Percentiles rank a stretch among this genome's conserved stretches.
Evolutionary conservation across 2,113 vertebrate genomes (phyloP).

Genomic region (Acanthisitta chloris): DNA sequence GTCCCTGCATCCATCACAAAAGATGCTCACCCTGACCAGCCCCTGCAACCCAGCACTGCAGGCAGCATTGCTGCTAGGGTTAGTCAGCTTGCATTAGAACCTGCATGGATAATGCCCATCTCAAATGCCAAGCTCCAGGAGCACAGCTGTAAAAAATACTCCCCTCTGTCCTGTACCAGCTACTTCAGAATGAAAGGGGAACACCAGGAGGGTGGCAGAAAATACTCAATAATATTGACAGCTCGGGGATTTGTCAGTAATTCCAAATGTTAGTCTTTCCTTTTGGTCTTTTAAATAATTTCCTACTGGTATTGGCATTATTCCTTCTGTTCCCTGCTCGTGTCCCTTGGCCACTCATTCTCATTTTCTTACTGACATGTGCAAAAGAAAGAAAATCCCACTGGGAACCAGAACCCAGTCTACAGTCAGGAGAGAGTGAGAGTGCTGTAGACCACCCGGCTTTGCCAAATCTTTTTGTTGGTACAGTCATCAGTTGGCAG

Average conservation of each 20-base stretch:
- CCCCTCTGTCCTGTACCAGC: not conserved
- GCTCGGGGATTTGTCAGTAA: not conserved
- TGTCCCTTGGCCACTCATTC: not conserved
- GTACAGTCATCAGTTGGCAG: not conserved
- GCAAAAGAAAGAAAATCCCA: not conserved
- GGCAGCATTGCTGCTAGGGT: not conserved
- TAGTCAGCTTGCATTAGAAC: not conserved
- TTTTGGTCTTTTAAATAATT: not conserved
- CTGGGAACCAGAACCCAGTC: not conserved
- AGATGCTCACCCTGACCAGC: not conserved
- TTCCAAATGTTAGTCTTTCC: not conserved
- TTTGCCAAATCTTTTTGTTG: not conserved
- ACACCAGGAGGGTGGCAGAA: not conserved
- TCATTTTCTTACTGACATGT: not conserved
- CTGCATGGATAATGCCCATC: not conserved
- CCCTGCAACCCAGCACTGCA: not conserved
- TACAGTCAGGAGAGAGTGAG: not conserved
- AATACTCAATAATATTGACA: not conserved
- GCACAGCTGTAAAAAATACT: not conserved
- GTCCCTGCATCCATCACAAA: not conserved
- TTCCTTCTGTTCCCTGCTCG: not conserved
- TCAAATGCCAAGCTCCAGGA: not conserved
- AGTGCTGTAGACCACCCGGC: not conserved
- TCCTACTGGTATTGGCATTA: not conserved
- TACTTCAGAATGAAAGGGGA: constrained; percentile 1